Evolutionary conservation across 2,888 invertebrate genomes (phyloP).

Genomic region (Campaea margaritaria): DNA sequence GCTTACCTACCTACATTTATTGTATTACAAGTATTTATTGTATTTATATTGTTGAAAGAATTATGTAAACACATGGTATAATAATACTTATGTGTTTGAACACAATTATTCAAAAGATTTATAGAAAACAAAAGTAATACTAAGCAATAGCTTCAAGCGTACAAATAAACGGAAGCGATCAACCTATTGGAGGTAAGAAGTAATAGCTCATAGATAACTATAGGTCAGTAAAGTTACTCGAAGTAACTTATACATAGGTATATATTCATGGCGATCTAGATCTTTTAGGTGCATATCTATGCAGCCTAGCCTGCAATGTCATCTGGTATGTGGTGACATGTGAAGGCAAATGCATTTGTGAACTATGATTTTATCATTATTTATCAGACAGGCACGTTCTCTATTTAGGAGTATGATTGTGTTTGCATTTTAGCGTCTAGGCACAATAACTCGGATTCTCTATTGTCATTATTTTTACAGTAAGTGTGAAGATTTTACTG

Average conservation of each 20-base stretch:
- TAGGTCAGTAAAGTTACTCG: neutral
- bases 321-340: slow-evolving; percentile 7
- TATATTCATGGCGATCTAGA: slow-evolving; percentile 41
- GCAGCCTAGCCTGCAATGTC: slow-evolving; percentile 25
- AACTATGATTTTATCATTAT: slow-evolving; percentile 1
- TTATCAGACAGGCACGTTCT: slow-evolving; percentile 14
- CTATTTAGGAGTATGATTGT: neutral
- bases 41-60: no score
- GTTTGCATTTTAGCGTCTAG: slow-evolving; percentile 3
- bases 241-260: no score
- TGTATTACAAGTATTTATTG: no score
- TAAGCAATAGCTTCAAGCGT: no score
- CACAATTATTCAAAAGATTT: no score
- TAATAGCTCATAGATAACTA: neutral
- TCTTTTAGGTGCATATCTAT: slow-evolving; percentile 28
- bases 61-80: no score
- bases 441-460: neutral
- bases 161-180: neutral
- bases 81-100: no score
- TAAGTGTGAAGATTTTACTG: no score
- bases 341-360: slow-evolving; percentile 10
- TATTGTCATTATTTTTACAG: neutral
- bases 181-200: slow-evolving; percentile 1
- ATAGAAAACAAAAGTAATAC: no score
- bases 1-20: no score